A percentile compares a stretch with the other conserved stretches of the same genome.
These are phyloP conservation scores for Drosophila mimica DNA, from an alignment of 2,888 invertebrate species.

Conservation along the genomic window DNA sequence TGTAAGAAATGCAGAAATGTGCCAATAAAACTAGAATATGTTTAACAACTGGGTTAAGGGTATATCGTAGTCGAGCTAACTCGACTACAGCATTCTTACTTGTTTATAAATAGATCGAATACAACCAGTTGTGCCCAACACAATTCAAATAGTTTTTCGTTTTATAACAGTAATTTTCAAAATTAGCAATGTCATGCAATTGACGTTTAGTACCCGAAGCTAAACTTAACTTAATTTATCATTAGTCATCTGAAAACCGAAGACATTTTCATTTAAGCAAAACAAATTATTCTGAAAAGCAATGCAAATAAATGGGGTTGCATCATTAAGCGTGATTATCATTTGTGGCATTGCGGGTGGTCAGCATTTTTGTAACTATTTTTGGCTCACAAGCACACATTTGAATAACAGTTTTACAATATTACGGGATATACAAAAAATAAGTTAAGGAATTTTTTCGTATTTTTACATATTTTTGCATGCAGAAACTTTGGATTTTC, in stretches of 20 bases:
- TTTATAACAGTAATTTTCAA: not conserved
- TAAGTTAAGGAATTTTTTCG: not conserved
- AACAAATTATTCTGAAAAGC: not conserved
- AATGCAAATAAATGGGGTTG: not conserved
- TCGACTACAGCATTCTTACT: too few relatives aligned
- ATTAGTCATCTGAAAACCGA: not conserved
- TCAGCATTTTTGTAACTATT: not conserved
- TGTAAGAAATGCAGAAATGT: too few relatives aligned
- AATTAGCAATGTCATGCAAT: not conserved
- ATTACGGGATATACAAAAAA: not conserved
- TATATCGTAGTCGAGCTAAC: too few relatives aligned
- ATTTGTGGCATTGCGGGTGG: not conserved
- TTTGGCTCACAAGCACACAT: not conserved
- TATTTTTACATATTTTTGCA: not conserved
- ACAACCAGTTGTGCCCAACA: not conserved
- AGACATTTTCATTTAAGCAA: not conserved
- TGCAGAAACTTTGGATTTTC: constrained; percentile 35
- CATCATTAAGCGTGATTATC: not conserved
- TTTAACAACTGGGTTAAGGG: too few relatives aligned
- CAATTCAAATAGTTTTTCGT: not conserved
- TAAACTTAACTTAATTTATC: not conserved
- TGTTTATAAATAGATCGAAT: not conserved
- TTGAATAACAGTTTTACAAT: not conserved
- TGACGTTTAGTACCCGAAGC: not conserved
- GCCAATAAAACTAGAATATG: too few relatives aligned